phyloP scores from a whole-genome alignment of 2,888 invertebrate species.

The Glyphotaelius pellucidus region DNA sequence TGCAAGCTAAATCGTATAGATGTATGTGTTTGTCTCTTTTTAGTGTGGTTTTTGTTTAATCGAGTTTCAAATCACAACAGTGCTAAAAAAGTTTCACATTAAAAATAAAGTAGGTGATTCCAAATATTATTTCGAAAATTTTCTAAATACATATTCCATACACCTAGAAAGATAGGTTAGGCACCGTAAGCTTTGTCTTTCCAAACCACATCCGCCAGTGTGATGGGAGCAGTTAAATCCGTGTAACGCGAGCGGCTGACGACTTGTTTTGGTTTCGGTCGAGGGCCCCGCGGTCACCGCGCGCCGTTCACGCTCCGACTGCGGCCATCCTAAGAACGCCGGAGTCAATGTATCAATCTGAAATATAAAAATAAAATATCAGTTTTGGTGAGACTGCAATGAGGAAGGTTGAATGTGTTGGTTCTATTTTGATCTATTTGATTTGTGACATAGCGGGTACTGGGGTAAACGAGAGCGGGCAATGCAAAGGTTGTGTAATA shows the following conservation, averaged over 20 bases:
- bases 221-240: neutral
- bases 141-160: neutral
- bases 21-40: no score
- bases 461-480: neutral
- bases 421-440: neutral
- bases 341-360: neutral
- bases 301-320: constrained; percentile 60
- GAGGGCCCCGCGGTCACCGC: constrained; percentile 57
- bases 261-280: constrained; percentile 43
- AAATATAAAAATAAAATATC: neutral
- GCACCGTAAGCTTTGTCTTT: neutral
- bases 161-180: neutral
- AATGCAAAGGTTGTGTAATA: neutral
- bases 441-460: neutral
- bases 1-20: no score
- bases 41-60: no score
- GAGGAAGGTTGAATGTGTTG: neutral
- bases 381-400: neutral
- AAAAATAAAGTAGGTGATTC: neutral
- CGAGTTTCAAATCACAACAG: no score
- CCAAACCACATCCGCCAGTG: neutral
- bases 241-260: constrained; percentile 20
- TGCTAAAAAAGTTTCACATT: no score
- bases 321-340: neutral
- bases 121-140: neutral